Evolutionary conservation across 2,888 invertebrate species (phyloP).

Genomic region (Noctua comes): DNA sequence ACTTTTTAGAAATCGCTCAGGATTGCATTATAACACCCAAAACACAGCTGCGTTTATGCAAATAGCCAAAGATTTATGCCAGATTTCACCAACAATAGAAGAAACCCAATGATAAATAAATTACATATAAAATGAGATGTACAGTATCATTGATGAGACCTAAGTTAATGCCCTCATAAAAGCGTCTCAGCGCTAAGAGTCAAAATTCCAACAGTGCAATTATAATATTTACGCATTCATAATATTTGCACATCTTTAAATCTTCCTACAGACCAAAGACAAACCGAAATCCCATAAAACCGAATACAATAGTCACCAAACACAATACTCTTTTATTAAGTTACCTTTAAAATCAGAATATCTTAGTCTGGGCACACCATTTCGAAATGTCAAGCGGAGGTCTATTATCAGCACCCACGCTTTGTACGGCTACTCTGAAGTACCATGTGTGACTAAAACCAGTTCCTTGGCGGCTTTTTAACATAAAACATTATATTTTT

Average conservation of each 20-base stretch:
- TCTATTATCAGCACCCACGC: conserved; percentile 87
- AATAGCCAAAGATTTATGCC: too few relatives aligned
- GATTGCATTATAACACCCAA: too few relatives aligned
- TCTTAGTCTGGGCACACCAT: conserved; percentile 68
- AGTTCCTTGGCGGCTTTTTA: conserved; percentile 57
- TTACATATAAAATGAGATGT: too few relatives aligned
- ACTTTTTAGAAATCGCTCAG: too few relatives aligned
- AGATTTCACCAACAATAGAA: too few relatives aligned
- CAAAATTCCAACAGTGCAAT: neutral
- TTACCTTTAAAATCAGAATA: conserved; percentile 47
- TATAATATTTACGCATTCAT: neutral
- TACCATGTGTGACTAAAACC: conserved; percentile 65
- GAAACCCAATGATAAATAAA: too few relatives aligned
- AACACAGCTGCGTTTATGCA: too few relatives aligned
- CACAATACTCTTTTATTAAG: conserved; percentile 58
- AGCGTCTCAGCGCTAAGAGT: too few relatives aligned
- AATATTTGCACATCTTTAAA: neutral
- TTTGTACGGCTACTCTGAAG: conserved; percentile 72
- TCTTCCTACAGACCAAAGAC: neutral
- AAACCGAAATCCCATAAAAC: neutral
- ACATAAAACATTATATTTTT: conserved; percentile 65
- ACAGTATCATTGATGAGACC: too few relatives aligned
- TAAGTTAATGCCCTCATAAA: too few relatives aligned
- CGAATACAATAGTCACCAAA: conserved; percentile 10
- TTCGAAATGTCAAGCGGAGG: conserved; percentile 84